Base-by-base conservation (phyloP, 2,113 vertebrate species). In the Myodes glareolus region DNA sequence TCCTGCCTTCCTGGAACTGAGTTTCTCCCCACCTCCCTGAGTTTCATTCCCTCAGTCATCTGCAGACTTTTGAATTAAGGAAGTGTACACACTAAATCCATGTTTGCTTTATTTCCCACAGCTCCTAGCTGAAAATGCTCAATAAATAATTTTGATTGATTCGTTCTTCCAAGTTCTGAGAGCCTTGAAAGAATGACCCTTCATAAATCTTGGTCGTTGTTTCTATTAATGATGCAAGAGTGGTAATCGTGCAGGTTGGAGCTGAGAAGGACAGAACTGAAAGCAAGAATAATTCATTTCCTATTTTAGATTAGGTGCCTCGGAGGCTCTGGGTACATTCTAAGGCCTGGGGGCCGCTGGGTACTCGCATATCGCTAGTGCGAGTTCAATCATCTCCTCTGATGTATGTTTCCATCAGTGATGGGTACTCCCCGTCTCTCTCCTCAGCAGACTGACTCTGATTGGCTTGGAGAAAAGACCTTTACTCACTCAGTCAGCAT, bases 91-190 rank as follows among this genome's bases (percentile, higher is more conserved):
- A 88, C n/a, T 90, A 88, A 97, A 85, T 67, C 90, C 94, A 77
- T 78, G 65, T 91, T 93, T 96, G 72, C 50, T 94, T 97, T 88
- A 92, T 70, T 97, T 61, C 82, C 84, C 70, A 88, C 39, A 72
- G 75, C 87, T 76, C 84, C 75, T 68, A 33, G 63, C 84, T 94
- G 93, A 95, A 94, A 97, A 88, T 67, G 76, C 92, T 88, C 88
- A 90, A 92, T 97, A 97, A 97, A 97, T 97, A 97, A 96, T 92
- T 73, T 65, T 97, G 97, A 97, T 94, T 94, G 96, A 97, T 96
- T 96, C 27, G 58, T 95, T 92, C 92, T 88, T 97, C 93, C 58
- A 95, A 92, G 92, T 91, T 70, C 89, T 90, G 55, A 73, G 96
- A 96, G 92, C 93, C 95, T 95, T 94, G 93, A 93, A 96, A 97